phyloP scores from a whole-genome alignment of 2,888 invertebrate genomes.

The Tetanocera ferruginea region DNA sequence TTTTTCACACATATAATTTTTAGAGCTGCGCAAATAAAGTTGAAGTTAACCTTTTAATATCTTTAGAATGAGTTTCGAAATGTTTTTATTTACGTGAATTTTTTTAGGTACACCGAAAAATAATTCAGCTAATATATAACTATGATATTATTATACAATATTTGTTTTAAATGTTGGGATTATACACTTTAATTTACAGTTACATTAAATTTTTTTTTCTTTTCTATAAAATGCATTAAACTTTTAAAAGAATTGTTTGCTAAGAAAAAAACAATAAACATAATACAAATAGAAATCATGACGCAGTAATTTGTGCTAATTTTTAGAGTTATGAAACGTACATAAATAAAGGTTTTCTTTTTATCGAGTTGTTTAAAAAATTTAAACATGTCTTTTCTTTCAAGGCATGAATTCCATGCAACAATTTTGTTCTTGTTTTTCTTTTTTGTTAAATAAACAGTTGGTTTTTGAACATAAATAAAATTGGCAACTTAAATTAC shows the following conservation, averaged over 20 bases:
- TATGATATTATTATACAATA: constrained; percentile 14
- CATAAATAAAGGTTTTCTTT: not conserved
- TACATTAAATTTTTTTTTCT: too few species aligned
- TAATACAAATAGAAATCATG: not conserved
- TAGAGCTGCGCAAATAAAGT: not conserved
- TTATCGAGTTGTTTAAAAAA: not conserved
- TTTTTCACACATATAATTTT: too few species aligned
- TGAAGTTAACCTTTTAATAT: not conserved
- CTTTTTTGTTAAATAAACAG: not conserved
- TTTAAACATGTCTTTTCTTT: constrained; percentile 1
- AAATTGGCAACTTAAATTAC: constrained; percentile 32
- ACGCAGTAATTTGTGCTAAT: not conserved
- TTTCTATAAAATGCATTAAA: too few species aligned
- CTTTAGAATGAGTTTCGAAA: not conserved
- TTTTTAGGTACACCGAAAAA: constrained; percentile 23
- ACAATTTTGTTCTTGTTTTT: not conserved
- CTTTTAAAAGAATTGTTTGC: not conserved
- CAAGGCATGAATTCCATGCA: not conserved
- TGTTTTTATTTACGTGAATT: not conserved
- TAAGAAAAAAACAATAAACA: not conserved
- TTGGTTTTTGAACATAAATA: not conserved
- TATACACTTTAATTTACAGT: not conserved
- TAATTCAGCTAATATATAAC: constrained; percentile 22
- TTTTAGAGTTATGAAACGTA: not conserved
- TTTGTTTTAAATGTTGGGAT: not conserved